Evolutionary conservation across 2,797 vertebrate species (phyloP), one percentile per base, ranked within the genome.

Genomic region (Clarias laeviceps): DNA sequence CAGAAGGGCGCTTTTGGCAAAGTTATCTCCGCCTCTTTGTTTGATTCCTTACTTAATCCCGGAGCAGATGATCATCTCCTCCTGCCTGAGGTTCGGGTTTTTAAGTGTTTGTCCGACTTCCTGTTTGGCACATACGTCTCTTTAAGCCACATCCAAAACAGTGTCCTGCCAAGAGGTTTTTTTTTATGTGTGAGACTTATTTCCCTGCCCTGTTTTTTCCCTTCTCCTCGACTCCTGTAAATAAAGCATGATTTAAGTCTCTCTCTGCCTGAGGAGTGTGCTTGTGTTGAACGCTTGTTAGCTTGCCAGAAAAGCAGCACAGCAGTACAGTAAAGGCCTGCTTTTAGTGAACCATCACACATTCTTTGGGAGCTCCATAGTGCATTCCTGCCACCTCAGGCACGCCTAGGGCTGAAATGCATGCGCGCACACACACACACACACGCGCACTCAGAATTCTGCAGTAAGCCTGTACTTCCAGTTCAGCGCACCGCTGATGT

Each of bases 191-290:
- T 59, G 27, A 61, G 40, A 59, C 34, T 59, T 68, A 34, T 68
- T 79, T 69, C 37, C 65, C 27, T 72, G 59, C 59, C 79, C n/a
- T 32, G 57, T 29, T 61, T 82, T 64, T 82, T 45, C 37, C 24
- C 27, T 66, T 57, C 50, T 76, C 17, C 70, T 20, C 1, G 14
- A n/a, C 34, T 76, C 20, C 50, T 32, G 80, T 86, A 77, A 86
- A 86, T 86, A 82, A 86, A 77, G 24, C 24, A 61, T 70, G 83
- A 72, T 70, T 80, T n/a, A 32, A 32, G 14, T 80, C 56, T 80
- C 1, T 18, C 34, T 56, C 50, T 77, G 80, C n/a, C 64, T 4
- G 50, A 77, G 54, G 24, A 68, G 50, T 61, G 11, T 17, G n/a
- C 29, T 72, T 54, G 45, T 85, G 80, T 68, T 40, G 54, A 70